Percentiles rank a stretch among this genome's conserved stretches.
Conservation (phyloP, 2,797 vertebrate species). For the Rhincodon typus region DNA sequence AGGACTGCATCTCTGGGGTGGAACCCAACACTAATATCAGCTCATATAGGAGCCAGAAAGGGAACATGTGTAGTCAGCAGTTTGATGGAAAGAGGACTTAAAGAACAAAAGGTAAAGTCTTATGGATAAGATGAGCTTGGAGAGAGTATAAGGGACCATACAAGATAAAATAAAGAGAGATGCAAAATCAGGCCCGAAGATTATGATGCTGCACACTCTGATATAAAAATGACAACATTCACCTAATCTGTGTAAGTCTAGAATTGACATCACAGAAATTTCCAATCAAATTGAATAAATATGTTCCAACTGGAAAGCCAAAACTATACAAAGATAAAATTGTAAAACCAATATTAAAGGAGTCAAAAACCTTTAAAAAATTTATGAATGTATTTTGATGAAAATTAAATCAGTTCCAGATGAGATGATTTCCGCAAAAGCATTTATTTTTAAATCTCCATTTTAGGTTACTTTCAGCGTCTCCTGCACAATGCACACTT, state of each 20-base stretch:
- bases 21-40: not conserved
- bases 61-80: not conserved
- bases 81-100: not conserved
- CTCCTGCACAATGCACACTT: not conserved
- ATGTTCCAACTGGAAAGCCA: not conserved
- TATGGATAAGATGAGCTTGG: not conserved
- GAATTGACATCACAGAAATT: not conserved
- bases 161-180: not conserved
- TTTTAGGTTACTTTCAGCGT: not conserved
- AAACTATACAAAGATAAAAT: not conserved
- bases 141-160: not conserved
- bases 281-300: not conserved
- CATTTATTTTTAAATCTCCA: not conserved
- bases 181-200: not conserved
- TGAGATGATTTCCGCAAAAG: slow-evolving; percentile 24
- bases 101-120: too few species aligned
- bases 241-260: not conserved
- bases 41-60: not conserved
- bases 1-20: not conserved
- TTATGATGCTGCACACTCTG: not conserved
- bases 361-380: not conserved
- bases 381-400: slow-evolving; percentile 26
- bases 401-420: slow-evolving; percentile 37
- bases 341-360: not conserved
- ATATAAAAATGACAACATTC: not conserved